Evolutionary conservation across 2,797 vertebrate species (phyloP).

Genomic region (Muscicapa comitata): DNA sequence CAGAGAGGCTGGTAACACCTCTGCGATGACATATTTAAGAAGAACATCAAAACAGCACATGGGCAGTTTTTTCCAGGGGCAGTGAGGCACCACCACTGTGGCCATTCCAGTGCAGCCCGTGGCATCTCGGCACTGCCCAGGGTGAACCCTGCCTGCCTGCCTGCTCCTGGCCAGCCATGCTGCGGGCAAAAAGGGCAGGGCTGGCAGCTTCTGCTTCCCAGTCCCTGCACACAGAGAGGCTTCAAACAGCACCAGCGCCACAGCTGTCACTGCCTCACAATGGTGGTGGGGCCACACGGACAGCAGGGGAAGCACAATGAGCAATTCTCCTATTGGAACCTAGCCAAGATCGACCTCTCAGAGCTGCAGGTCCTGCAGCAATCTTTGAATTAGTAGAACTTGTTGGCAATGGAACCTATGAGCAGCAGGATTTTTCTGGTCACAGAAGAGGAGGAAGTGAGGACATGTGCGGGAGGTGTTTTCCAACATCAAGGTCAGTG

Average conservation of each 20-base stretch:
- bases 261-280: too few species aligned
- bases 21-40: too few species aligned
- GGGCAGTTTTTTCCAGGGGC: background rate
- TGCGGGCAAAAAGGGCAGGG: too few species aligned
- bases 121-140: too few species aligned
- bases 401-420: background rate
- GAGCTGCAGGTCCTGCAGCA: too few species aligned
- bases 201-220: background rate
- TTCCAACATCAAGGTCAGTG: background rate
- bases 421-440: background rate
- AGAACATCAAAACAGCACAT: background rate
- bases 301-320: rapidly evolving
- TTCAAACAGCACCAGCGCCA: rapidly evolving
- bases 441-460: background rate
- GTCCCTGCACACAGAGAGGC: background rate
- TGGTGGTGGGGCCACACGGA: background rate
- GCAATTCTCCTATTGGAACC: background rate
- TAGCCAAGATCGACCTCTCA: rapidly evolving
- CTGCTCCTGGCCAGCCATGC: background rate
- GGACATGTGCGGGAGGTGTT: background rate
- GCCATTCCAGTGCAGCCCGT: too few species aligned
- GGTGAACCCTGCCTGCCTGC: background rate
- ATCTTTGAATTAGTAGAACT: background rate
- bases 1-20: background rate
- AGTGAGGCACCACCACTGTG: too few species aligned